Conservation (phyloP, 1,140 invertebrate species). For the Magallana ariakensis region DNA sequence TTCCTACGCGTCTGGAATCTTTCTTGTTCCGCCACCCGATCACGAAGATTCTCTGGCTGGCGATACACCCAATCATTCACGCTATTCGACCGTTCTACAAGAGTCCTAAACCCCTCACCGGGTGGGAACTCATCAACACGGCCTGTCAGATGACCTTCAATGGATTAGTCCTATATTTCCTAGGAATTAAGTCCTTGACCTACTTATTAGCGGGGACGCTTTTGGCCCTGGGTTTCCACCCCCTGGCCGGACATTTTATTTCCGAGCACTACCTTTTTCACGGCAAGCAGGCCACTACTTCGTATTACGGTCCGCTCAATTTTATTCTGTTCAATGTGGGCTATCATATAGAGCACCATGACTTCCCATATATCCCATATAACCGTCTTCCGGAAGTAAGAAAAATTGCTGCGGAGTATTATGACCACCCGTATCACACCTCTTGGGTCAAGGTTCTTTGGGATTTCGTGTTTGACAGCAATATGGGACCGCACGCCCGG, state of each 20-base stretch:
- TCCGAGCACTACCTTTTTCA: constrained; percentile 99
- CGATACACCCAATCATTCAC: constrained; percentile 76
- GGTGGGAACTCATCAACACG: constrained; percentile 90
- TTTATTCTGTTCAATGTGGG: constrained; percentile 99
- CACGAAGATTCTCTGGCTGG: constrained; percentile 76
- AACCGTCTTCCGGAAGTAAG: constrained; percentile 80
- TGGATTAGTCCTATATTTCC: constrained; percentile 87
- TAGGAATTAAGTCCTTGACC: constrained; percentile 88
- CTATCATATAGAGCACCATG: constrained; percentile 81
- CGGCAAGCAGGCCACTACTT: constrained; percentile 97
- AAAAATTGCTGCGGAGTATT: constrained; percentile 96
- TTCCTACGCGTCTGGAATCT: constrained; percentile 75
- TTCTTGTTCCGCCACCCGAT: constrained; percentile 76
- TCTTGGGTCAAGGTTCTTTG: constrained; percentile 88
- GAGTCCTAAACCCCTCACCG: constrained; percentile 89
- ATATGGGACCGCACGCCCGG: constrained; percentile 74
- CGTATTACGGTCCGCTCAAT: constrained; percentile 98
- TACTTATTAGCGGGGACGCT: constrained; percentile 93
- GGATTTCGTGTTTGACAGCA: constrained; percentile 77
- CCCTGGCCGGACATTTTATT: constrained; percentile 98
- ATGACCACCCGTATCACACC: constrained; percentile 94
- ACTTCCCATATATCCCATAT: constrained; percentile 78
- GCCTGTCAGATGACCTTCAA: constrained; percentile 93
- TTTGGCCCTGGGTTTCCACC: constrained; percentile 97
- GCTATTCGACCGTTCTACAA: constrained; percentile 76